A percentile compares a stretch with the other conserved stretches of the same genome.
Conservation (phyloP, 2,113 vertebrate species). For the Bostrychus sinensis region DNA sequence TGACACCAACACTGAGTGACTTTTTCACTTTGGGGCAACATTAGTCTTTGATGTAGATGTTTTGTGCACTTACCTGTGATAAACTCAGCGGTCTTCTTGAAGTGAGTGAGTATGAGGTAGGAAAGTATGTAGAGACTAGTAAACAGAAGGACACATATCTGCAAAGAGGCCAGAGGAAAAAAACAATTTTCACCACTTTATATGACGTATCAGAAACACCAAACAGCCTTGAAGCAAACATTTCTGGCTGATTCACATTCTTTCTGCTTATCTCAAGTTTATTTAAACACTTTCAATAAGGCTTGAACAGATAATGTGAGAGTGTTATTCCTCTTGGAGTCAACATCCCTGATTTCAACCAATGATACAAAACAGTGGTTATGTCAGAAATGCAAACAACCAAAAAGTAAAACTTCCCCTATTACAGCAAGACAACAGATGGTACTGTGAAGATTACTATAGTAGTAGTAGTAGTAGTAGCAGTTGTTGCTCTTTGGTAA, state of each 20-base stretch:
- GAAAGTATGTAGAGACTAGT: conserved; percentile 91
- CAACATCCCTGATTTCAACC: background rate
- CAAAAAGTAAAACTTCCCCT: conserved; percentile 10
- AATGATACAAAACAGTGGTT: background rate
- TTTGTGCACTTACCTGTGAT: conserved; percentile 82
- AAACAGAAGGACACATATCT: conserved; percentile 95
- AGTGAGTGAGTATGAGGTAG: conserved; percentile 91
- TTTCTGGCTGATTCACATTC: background rate
- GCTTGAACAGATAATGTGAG: background rate
- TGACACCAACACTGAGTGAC: background rate
- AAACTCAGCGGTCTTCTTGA: conserved; percentile 93
- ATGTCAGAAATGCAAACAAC: conserved; percentile 2
- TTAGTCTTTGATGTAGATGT: background rate
- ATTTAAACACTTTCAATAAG: background rate
- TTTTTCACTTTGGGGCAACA: conserved; percentile 23
- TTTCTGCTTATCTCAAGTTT: background rate
- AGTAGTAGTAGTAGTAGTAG: conserved; percentile 26
- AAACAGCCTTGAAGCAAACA: background rate
- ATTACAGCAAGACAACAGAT: conserved; percentile 51
- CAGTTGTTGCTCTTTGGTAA: background rate
- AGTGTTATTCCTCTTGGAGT: background rate
- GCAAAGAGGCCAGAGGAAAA: conserved; percentile 23
- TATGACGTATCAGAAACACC: background rate
- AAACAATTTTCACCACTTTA: background rate
- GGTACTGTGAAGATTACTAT: conserved; percentile 36